Evolutionary conservation across 2,113 vertebrate genomes (phyloP).

Genomic region (Heterotis niloticus): DNA sequence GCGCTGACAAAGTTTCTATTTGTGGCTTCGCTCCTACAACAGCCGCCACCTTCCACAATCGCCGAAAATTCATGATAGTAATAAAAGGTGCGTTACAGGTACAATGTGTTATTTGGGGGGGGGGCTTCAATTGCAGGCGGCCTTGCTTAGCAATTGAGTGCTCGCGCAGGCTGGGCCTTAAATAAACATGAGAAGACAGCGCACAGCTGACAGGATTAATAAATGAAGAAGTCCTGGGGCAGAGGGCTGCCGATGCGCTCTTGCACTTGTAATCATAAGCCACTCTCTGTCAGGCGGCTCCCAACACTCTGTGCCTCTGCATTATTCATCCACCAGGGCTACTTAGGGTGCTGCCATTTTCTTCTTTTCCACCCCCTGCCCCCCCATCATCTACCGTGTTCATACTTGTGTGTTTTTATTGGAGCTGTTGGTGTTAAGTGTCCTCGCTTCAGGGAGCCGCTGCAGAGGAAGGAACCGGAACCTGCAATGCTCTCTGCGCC

Average conservation of each 20-base stretch:
- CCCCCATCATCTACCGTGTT: background rate
- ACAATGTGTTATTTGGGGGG: no score
- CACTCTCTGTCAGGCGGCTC: background rate
- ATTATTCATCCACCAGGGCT: constrained; percentile 15
- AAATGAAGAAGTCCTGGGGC: background rate
- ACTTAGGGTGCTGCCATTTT: constrained; percentile 1
- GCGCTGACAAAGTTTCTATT: no score
- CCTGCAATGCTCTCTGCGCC: background rate
- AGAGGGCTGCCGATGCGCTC: background rate
- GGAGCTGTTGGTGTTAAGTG: background rate
- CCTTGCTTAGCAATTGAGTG: background rate
- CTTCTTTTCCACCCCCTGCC: background rate
- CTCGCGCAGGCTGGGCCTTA: constrained; percentile 4
- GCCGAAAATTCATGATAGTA: no score
- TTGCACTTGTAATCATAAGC: background rate
- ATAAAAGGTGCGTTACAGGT: no score
- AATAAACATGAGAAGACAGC: constrained; percentile 12
- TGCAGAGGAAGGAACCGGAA: background rate
- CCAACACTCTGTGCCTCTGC: background rate
- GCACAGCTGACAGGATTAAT: constrained; percentile 13
- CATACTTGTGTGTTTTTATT: background rate
- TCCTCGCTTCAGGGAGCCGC: background rate
- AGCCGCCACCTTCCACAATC: no score
- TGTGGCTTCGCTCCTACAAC: no score
- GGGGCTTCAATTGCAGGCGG: background rate